Evolutionary conservation across 2,113 vertebrate species (phyloP).

Genomic region (Alexandromys fortis): DNA sequence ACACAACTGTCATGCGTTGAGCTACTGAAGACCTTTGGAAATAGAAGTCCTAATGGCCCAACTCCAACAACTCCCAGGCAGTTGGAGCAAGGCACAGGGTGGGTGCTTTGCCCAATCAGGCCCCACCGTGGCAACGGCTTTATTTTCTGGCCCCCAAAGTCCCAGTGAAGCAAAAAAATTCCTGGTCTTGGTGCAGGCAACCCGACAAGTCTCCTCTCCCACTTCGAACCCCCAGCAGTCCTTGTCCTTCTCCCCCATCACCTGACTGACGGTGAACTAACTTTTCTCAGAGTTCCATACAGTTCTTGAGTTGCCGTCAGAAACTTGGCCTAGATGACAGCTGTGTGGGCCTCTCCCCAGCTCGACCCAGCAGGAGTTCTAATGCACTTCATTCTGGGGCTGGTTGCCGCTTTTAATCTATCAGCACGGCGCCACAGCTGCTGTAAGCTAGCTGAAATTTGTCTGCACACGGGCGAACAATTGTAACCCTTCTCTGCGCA

Average conservation of each 20-base stretch:
- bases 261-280: conserved; percentile 81
- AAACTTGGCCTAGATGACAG: conserved; percentile 94
- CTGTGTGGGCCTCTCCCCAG: conserved; percentile 92
- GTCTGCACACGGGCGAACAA: conserved; percentile 87
- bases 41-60: background rate
- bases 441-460: conserved; percentile 94
- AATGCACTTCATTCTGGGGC: conserved; percentile 94
- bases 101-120: background rate
- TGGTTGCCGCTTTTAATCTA: conserved; percentile 96
- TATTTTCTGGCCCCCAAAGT: background rate
- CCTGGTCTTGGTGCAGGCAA: background rate
- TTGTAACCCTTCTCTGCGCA: conserved; percentile 87
- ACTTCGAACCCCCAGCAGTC: background rate
- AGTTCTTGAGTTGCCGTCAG: conserved; percentile 90
- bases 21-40: background rate
- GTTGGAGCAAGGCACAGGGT: background rate
- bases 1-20: accelerated
- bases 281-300: conserved; percentile 87
- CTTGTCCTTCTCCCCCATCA: background rate
- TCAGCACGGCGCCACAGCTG: conserved; percentile 94
- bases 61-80: background rate
- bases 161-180: background rate
- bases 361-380: conserved; percentile 90
- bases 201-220: background rate
- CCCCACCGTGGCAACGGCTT: background rate